Percentiles rank a stretch among this genome's conserved stretches.
Evolutionary conservation across 2,113 vertebrate species (phyloP).

Genomic region (Barbus barbus): DNA sequence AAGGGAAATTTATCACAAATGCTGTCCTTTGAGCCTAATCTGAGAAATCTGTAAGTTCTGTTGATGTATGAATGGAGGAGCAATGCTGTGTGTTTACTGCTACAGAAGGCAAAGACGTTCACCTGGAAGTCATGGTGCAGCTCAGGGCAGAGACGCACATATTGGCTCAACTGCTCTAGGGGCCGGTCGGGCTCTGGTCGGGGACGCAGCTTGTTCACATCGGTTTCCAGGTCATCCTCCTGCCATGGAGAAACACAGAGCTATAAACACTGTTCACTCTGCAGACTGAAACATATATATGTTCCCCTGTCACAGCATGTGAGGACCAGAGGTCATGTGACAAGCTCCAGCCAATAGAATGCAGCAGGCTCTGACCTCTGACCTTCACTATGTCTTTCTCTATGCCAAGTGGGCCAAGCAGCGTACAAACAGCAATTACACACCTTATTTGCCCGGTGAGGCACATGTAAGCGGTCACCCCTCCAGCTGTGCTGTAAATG

Average conservation of each 20-base stretch:
- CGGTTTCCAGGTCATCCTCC: constrained; percentile 91
- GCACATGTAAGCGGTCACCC: background rate
- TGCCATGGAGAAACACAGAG: constrained; percentile 52
- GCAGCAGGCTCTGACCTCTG: background rate
- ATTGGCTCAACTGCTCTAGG: constrained; percentile 79
- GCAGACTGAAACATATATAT: constrained; percentile 22
- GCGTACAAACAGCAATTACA: background rate
- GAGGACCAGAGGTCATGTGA: constrained; percentile 6
- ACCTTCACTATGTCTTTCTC: background rate
- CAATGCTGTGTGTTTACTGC: background rate
- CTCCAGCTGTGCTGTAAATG: constrained; percentile 8
- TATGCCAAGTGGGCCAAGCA: background rate
- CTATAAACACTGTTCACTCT: background rate
- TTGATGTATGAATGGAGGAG: background rate
- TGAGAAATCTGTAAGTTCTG: background rate
- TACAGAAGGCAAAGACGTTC: background rate
- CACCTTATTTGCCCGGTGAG: constrained; percentile 4
- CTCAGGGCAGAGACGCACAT: constrained; percentile 80
- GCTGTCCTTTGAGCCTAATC: background rate
- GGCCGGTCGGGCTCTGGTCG: constrained; percentile 76
- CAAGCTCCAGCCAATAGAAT: background rate
- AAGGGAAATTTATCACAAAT: background rate
- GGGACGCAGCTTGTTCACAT: constrained; percentile 76
- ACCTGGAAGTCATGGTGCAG: constrained; percentile 82
- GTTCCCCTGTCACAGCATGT: background rate